Conservation (phyloP, 2,797 vertebrate species). For the Acipenser oxyrinchus region DNA sequence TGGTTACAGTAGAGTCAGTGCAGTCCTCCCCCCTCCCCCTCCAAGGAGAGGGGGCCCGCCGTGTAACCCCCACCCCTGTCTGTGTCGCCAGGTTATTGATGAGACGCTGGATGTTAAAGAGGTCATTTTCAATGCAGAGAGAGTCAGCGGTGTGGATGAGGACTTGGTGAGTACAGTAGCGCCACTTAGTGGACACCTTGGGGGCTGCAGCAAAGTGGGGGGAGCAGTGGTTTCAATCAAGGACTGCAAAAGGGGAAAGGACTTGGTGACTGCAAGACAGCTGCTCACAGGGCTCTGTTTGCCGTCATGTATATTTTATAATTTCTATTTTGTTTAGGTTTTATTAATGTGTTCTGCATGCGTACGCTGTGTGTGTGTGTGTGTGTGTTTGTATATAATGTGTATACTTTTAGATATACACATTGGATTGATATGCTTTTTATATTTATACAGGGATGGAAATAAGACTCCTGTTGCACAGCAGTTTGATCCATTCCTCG, state of each 20-base stretch:
- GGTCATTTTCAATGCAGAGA: slow-evolving; percentile 82
- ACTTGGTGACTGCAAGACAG: neutral
- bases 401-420: neutral
- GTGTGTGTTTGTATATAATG: slow-evolving; percentile 38
- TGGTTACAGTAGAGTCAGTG: too few relatives aligned
- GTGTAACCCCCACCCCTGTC: slow-evolving; percentile 44
- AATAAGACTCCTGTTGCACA: too few relatives aligned
- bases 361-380: slow-evolving; percentile 45
- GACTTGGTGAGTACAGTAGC: slow-evolving; percentile 79
- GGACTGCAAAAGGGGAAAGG: too few relatives aligned
- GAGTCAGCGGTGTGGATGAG: slow-evolving; percentile 82
- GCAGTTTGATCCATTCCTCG: too few relatives aligned
- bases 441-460: too few relatives aligned
- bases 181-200: slow-evolving; percentile 38
- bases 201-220: slow-evolving; percentile 29
- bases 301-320: too few relatives aligned
- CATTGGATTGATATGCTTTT: too few relatives aligned
- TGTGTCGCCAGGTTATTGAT: slow-evolving; percentile 88
- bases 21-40: too few relatives aligned
- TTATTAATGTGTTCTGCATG: too few relatives aligned
- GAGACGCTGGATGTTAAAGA: slow-evolving; percentile 96
- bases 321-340: too few relatives aligned
- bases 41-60: too few relatives aligned
- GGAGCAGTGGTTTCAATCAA: neutral
- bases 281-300: neutral